phyloP scores from a whole-genome alignment of 2,113 vertebrate genomes.

The Panthera uncia region DNA sequence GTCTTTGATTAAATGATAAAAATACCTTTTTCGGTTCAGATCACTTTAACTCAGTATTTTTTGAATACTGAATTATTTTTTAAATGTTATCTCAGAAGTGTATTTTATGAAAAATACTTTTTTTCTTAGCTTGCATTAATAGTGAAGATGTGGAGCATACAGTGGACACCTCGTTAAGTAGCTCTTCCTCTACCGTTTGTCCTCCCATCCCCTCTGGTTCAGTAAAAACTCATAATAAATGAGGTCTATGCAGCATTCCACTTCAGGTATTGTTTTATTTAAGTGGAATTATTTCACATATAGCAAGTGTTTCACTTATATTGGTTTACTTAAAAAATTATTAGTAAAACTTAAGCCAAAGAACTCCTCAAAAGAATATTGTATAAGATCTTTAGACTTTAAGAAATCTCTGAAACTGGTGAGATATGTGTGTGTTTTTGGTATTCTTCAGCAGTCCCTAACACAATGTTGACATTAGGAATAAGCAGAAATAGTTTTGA shows the following conservation, averaged over 20 bases:
- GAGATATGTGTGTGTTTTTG: not conserved
- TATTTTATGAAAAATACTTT: not conserved
- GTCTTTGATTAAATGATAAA: not conserved
- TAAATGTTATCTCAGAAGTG: not conserved
- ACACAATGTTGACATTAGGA: not conserved
- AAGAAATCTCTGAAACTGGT: not conserved
- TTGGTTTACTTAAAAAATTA: not conserved
- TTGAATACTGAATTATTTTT: not conserved
- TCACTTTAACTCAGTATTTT: not conserved
- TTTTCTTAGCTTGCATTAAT: not conserved
- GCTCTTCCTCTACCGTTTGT: not conserved
- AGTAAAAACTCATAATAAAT: not conserved
- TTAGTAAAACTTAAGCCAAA: not conserved
- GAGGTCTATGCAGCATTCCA: not conserved
- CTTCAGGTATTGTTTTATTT: constrained; percentile 18
- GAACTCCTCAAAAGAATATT: not conserved
- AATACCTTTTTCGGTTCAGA: not conserved
- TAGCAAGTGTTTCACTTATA: not conserved
- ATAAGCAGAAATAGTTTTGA: not conserved
- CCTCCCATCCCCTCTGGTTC: not conserved
- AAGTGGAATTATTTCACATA: constrained; percentile 21
- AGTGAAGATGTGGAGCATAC: not conserved
- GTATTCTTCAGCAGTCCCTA: not conserved
- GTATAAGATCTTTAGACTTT: constrained; percentile 5
- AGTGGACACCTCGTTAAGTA: not conserved